Evolutionary conservation across 1,140 invertebrate genomes (phyloP), one percentile per base, ranked within the genome.

Genomic region (Rhopalosiphum padi): DNA sequence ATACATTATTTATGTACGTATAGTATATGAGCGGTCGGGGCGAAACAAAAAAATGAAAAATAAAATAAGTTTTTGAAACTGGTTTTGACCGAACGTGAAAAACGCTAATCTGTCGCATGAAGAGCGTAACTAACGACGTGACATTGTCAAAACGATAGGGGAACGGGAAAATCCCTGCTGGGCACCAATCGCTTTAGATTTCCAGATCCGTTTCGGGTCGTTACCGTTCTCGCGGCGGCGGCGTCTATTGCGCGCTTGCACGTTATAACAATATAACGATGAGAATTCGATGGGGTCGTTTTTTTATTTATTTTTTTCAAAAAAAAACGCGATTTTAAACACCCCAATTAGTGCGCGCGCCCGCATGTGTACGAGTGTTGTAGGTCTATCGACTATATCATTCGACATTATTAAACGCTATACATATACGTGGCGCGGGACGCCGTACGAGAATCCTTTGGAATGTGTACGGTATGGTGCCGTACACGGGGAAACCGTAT

Each of bases 81-180:
- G 88, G 88, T 90, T 90, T 25, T 48, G 87, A 88, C 51, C 37
- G 37, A 30, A 90, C 53, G 53, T 60, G 88, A 90, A 90, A 41
- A 90, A 25, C 23, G 25, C 35, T 90, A 68, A 90, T 68, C 89
- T 25, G 89, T 68, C 89, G 53, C 7, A 43, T 41, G 55, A 90
- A 90, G 53, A 60, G 37, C 89, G 55, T 90, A 43, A n/a, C 89
- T 90, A 90, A 90, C 89, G 53, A 68, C 37, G 89, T 68, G 89
- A 90, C 89, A 68, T 90, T 41, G 53, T 90, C 53, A 35, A 43
- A 43, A 46, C 15, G 55, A 90, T 55, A 55, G 55, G 60, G 89
- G 89, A 22, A 43, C 23, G 23, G 43, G 30, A 60, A 90, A 68
- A 60, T 60, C 89, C 89, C 89, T 41, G 55, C 53, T 68, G 89